These are phyloP conservation scores for Teleopsis dalmanni DNA, from an alignment of 1,140 invertebrate genomes.

Conservation along the genomic window DNA sequence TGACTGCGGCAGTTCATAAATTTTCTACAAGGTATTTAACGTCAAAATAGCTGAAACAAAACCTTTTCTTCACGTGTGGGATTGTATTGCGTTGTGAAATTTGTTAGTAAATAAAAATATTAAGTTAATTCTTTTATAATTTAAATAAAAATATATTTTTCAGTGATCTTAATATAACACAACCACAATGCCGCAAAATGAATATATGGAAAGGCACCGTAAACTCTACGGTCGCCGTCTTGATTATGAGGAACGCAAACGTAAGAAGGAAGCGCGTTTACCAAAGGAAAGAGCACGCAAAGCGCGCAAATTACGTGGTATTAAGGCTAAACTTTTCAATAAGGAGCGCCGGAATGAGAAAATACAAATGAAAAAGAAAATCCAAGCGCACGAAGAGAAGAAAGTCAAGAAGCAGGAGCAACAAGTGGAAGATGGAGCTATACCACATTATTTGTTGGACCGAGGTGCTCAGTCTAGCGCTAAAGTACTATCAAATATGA, in stretches of 20 bases:
- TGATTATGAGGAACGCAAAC: slow-evolving; percentile 95
- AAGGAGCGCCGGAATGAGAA: slow-evolving; percentile 96
- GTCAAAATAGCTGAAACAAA: too few species aligned
- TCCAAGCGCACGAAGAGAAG: slow-evolving; percentile 86
- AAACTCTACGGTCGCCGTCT: slow-evolving; percentile 93
- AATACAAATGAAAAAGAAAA: slow-evolving; percentile 98
- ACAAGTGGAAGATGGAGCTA: slow-evolving; percentile 76
- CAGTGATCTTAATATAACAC: too few species aligned
- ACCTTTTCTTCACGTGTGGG: too few species aligned
- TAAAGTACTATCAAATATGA: slow-evolving; percentile 97
- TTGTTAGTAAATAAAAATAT: too few species aligned
- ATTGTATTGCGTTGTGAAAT: too few species aligned
- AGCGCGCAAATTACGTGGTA: slow-evolving; percentile 84
- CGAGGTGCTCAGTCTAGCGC: slow-evolving; percentile 88
- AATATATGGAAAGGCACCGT: slow-evolving; percentile 96
- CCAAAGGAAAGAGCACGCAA: slow-evolving; percentile 84
- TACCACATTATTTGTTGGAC: slow-evolving; percentile 95
- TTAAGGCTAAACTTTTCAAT: slow-evolving; percentile 97
- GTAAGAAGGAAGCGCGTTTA: slow-evolving; percentile 90
- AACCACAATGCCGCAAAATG: slow-evolving; percentile 98
- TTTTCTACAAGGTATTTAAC: too few species aligned
- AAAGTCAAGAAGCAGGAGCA: slow-evolving; percentile 80
- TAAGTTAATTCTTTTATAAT: too few species aligned
- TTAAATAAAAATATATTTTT: too few species aligned
- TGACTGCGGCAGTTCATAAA: too few species aligned